Evolutionary conservation across 2,113 vertebrate genomes (phyloP), one percentile per base, ranked within the genome.

Genomic region (Zeus faber): DNA sequence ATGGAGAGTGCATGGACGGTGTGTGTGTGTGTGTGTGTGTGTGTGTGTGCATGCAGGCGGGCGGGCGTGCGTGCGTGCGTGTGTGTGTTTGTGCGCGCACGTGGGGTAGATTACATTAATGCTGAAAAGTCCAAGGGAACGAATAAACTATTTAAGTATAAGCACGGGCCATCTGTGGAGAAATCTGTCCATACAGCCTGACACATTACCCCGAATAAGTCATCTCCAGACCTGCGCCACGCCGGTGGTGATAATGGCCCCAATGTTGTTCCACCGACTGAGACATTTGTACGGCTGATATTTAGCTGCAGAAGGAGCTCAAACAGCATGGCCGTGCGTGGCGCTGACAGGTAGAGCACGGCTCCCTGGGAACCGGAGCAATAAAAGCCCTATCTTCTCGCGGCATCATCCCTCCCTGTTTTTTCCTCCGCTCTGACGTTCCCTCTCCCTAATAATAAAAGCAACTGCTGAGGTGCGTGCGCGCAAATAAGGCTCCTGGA

Each of bases 331-430:
- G 87, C 88, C 90, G 89, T 89, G 87, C 91, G 89, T 88, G 82
- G 81, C 84, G 77, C 85, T 95, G 94, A 94, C 92, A 93, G 92
- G 89, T 90, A 92, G 89, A 90, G 89, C 92, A 87, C 66, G 58
- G 89, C 93, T 93, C 91, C 93, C 93, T 93, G 92, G 92, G 93
- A 93, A 90, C 91, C 83, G 88, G 88, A 92, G 94, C 93, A 94
- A 95, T 92, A 93, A 93, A 93, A 92, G 79, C 89, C 89, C 88
- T 89, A 94, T 90, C 91, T 89, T 91, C 90, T 81, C 80, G 88
- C 80, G 89, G 90, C 81, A 88, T 87, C 90, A 93, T 84, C 90
- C 86, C 88, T 90, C 86, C 89, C 91, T 77, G 87, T 87, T 87
- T 88, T 91, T 87, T 92, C 91, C 93, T 91, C 90, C 90, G n/a